These are phyloP conservation scores for Mycalesis mineus DNA, from an alignment of 2,888 invertebrate genomes.

Conservation along the genomic window DNA sequence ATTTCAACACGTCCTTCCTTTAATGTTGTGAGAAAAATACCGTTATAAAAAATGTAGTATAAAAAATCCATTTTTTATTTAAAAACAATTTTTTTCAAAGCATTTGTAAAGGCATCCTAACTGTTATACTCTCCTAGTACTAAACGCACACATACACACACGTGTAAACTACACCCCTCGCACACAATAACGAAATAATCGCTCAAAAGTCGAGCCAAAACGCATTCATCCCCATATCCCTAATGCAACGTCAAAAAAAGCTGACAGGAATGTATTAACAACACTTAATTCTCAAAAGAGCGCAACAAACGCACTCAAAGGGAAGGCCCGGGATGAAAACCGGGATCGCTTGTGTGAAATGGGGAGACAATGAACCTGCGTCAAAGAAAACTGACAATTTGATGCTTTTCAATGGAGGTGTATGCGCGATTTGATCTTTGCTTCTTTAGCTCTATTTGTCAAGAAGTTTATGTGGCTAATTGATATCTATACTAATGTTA, in stretches of 20 bases:
- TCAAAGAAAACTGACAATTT: constrained; percentile 17
- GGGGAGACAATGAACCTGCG: constrained; percentile 21
- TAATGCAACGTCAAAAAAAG: constrained; percentile 12
- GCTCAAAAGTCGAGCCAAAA: constrained; percentile 3
- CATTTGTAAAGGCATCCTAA: background rate
- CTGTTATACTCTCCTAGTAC: background rate
- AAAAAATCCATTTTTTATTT: no score
- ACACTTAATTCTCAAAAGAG: constrained; percentile 23
- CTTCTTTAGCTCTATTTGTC: background rate
- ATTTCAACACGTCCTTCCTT: no score
- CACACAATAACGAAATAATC: background rate
- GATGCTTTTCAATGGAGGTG: constrained; percentile 7
- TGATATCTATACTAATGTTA: background rate
- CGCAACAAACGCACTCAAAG: constrained; percentile 23
- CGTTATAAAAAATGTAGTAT: no score
- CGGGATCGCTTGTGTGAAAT: constrained; percentile 24
- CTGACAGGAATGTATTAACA: constrained; percentile 19
- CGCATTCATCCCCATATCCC: background rate
- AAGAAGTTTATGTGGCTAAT: background rate
- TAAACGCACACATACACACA: background rate
- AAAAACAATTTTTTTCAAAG: no score
- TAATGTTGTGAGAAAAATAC: no score
- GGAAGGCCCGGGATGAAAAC: constrained; percentile 22
- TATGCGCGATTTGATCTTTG: constrained; percentile 2
- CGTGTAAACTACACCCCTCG: background rate